phyloP scores from a whole-genome alignment of 1,140 invertebrate genomes.

The Hormaphis cornu region DNA sequence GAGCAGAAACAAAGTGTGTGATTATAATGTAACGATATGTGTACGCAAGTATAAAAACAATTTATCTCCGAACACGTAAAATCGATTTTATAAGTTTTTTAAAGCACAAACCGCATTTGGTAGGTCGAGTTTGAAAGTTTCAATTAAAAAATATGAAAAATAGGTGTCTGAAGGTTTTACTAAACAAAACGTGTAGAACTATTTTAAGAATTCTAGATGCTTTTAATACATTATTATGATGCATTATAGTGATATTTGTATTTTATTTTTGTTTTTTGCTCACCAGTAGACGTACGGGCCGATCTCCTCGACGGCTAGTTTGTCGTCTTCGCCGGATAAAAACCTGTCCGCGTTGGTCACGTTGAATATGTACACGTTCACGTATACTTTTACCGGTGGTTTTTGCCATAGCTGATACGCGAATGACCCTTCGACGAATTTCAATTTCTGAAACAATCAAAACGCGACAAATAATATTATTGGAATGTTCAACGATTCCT shows the following conservation, averaged over 20 bases:
- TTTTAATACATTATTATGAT: no score
- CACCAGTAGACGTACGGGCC: slow-evolving; percentile 83
- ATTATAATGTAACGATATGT: no score
- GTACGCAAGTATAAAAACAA: no score
- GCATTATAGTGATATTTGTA: neutral
- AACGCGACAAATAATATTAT: neutral
- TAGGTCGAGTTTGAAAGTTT: no score
- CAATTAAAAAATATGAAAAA: no score
- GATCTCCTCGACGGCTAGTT: slow-evolving; percentile 61
- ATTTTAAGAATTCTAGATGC: no score
- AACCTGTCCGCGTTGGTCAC: slow-evolving; percentile 69
- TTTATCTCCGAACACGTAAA: no score
- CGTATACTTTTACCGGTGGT: slow-evolving; percentile 57
- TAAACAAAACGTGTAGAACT: no score
- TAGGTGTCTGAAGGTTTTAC: no score
- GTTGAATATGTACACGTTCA: slow-evolving; percentile 75
- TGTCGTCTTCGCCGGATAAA: slow-evolving; percentile 52
- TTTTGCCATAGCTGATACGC: slow-evolving; percentile 57
- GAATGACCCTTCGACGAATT: slow-evolving; percentile 45
- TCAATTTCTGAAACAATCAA: slow-evolving; percentile 23
- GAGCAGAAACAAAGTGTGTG: no score
- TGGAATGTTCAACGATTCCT: neutral
- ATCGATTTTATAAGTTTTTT: no score
- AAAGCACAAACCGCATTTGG: no score
- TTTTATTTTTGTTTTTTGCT: slow-evolving; percentile 37